Conservation (phyloP, 2,888 invertebrate species). For the Agrypnus murinus region DNA sequence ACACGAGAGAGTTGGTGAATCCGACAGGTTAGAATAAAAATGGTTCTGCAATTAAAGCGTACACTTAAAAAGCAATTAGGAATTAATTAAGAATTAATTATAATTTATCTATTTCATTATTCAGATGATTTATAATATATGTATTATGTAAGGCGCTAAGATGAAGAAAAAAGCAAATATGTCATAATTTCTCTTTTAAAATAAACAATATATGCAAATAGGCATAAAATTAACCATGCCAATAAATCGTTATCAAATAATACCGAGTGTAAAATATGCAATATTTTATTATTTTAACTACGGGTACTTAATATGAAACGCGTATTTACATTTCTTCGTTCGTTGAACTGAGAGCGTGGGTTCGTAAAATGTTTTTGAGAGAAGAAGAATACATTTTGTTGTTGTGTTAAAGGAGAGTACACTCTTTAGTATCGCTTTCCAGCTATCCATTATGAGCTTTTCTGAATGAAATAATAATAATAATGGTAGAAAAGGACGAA, state of each 20-base stretch:
- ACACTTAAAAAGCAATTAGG: slow-evolving; percentile 43
- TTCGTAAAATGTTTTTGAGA: slow-evolving; percentile 38
- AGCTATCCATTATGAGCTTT: slow-evolving; percentile 15
- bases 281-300: slow-evolving; percentile 52
- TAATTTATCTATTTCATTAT: slow-evolving; percentile 36
- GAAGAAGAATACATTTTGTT: slow-evolving; percentile 35
- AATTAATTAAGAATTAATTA: slow-evolving; percentile 46
- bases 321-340: slow-evolving; percentile 49
- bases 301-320: slow-evolving; percentile 51
- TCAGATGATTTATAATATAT: slow-evolving; percentile 33
- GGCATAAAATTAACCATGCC: slow-evolving; percentile 41
- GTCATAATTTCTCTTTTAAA: slow-evolving; percentile 27
- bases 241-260: slow-evolving; percentile 50
- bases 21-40: neutral
- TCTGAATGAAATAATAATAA: slow-evolving; percentile 28
- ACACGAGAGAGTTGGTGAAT: no score
- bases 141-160: slow-evolving; percentile 25
- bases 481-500: neutral
- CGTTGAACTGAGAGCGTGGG: slow-evolving; percentile 53
- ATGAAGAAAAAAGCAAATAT: slow-evolving; percentile 21
- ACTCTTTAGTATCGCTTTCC: slow-evolving; percentile 25
- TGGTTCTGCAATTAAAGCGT: slow-evolving; percentile 30
- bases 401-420: slow-evolving; percentile 22
- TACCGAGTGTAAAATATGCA: slow-evolving; percentile 46
- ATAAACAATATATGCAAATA: slow-evolving; percentile 46